Evolutionary conservation across 2,888 invertebrate genomes (phyloP).

Genomic region (Athetis lepigone): DNA sequence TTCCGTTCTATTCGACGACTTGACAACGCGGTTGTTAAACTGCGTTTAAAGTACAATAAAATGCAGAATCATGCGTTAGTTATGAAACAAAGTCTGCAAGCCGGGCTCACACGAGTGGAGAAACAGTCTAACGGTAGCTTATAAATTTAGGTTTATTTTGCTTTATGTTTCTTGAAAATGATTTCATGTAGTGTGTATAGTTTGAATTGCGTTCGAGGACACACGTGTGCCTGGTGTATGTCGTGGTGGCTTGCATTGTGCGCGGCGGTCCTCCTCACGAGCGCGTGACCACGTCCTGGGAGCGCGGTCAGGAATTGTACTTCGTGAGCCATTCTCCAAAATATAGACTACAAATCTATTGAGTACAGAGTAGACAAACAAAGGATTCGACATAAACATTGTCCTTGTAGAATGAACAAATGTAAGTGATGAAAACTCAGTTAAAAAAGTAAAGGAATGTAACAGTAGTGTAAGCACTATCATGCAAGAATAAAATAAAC

Average conservation of each 20-base stretch:
- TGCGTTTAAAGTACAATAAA: constrained; percentile 15
- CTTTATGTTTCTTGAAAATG: neutral
- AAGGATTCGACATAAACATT: neutral
- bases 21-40: constrained; percentile 13
- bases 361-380: neutral
- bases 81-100: constrained; percentile 8
- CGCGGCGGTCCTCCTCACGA: neutral
- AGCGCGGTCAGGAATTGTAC: neutral
- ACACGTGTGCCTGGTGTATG: constrained; percentile 3
- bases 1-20: constrained; percentile 23
- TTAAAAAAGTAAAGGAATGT: neutral
- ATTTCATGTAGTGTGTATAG: neutral
- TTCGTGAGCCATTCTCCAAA: constrained; percentile 23
- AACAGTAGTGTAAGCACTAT: constrained; percentile 4
- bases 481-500: constrained; percentile 23
- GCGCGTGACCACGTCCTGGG: constrained; percentile 35
- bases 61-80: constrained; percentile 13
- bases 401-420: constrained; percentile 1
- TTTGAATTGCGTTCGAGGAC: neutral
- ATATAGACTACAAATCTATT: neutral
- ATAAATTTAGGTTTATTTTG: neutral
- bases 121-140: neutral
- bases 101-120: neutral
- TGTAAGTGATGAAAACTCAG: neutral
- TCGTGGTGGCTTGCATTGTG: constrained; percentile 31